Evolutionary conservation across 2,888 invertebrate genomes (phyloP).

Genomic region (Callyntrura sp.): DNA sequence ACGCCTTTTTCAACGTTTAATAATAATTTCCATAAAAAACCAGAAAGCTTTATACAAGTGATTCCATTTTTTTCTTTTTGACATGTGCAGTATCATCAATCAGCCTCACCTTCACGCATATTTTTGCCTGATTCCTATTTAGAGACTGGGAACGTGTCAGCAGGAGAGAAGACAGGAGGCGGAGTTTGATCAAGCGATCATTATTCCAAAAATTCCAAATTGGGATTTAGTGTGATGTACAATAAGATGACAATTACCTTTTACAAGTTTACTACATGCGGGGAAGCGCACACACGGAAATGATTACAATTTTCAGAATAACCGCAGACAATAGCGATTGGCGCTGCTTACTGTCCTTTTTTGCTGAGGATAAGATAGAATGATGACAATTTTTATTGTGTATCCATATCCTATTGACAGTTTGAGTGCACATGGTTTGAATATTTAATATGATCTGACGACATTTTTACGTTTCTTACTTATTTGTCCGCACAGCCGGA

Average conservation of each 20-base stretch:
- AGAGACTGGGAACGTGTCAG: neutral
- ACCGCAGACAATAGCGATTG: neutral
- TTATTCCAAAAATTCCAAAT: constrained; percentile 27
- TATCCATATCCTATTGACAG: constrained; percentile 34
- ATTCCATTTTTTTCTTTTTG: neutral
- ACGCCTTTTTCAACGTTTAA: constrained; percentile 12
- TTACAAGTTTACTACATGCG: neutral
- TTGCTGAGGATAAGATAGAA: neutral
- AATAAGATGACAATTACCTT: neutral
- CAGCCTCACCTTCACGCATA: constrained; percentile 52
- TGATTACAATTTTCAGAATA: constrained; percentile 2
- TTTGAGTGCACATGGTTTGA: constrained; percentile 34
- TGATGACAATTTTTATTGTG: neutral
- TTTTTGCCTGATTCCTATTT: constrained; percentile 30
- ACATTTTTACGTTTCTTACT: neutral
- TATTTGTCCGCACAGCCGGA: too few species aligned
- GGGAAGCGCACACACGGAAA: constrained; percentile 57
- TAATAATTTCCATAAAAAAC: constrained; percentile 8
- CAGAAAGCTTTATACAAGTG: neutral
- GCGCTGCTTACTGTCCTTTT: neutral
- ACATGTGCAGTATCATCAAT: neutral
- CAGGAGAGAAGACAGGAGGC: too few species aligned
- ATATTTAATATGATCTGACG: constrained; percentile 21
- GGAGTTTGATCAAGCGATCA: neutral
- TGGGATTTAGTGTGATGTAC: neutral